Percentiles rank a stretch among this genome's conserved stretches.
Conservation (phyloP, 2,888 invertebrate species). For the Drosophila neotestacea region DNA sequence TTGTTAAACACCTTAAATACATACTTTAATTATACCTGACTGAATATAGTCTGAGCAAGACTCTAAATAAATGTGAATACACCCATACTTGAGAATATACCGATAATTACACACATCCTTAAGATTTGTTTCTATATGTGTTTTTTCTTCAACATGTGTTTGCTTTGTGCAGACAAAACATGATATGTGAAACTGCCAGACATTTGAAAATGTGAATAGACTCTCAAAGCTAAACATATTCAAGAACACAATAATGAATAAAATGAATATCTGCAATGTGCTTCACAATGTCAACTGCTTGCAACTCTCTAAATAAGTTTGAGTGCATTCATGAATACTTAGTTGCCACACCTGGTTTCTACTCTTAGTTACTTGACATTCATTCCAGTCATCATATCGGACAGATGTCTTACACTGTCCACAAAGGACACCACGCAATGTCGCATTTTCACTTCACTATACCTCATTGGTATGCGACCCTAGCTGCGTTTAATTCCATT, state of each 20-base stretch:
- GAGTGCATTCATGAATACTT: conserved; percentile 20
- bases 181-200: too few relatives aligned
- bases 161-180: too few relatives aligned
- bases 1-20: too few relatives aligned
- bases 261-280: neutral
- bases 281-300: neutral
- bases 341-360: conserved; percentile 9
- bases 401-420: conserved; percentile 15
- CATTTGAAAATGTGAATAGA: neutral
- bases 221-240: neutral
- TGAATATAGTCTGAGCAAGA: neutral
- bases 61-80: neutral
- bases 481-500: neutral
- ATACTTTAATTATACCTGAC: neutral
- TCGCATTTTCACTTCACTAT: neutral
- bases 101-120: too few relatives aligned
- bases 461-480: neutral
- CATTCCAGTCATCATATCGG: conserved; percentile 1
- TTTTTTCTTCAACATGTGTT: too few relatives aligned
- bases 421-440: conserved; percentile 8
- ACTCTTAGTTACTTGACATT: conserved; percentile 3
- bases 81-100: neutral
- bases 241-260: neutral
- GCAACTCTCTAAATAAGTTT: neutral
- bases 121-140: too few relatives aligned